Evolutionary conservation across 1,140 invertebrate genomes (phyloP).

Genomic region (Ectropis grisescens): DNA sequence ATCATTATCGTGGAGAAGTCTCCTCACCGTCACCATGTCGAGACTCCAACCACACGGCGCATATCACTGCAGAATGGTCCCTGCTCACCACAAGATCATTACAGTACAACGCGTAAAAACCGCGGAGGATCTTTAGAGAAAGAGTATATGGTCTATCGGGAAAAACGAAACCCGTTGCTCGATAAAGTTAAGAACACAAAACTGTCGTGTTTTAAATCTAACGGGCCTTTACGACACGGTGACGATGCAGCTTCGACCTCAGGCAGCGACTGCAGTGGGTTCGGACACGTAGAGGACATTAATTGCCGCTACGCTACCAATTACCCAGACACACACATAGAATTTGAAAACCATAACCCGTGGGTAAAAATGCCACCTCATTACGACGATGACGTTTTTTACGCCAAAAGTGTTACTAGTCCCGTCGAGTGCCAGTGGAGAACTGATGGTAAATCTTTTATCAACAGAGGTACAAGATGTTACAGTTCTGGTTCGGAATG

Average conservation of each 20-base stretch:
- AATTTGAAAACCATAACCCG: slow-evolving; percentile 64
- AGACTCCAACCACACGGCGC: slow-evolving; percentile 49
- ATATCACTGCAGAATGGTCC: slow-evolving; percentile 60
- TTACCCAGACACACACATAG: slow-evolving; percentile 47
- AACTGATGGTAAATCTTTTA: slow-evolving; percentile 49
- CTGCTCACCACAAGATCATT: slow-evolving; percentile 46
- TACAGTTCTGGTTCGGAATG: slow-evolving; percentile 67
- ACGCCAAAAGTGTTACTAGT: slow-evolving; percentile 37
- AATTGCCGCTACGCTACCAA: slow-evolving; percentile 48
- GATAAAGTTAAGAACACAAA: slow-evolving; percentile 80
- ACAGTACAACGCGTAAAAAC: slow-evolving; percentile 47
- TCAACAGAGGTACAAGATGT: slow-evolving; percentile 54
- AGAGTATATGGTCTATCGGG: slow-evolving; percentile 67
- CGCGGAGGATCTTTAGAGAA: slow-evolving; percentile 67
- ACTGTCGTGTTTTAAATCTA: slow-evolving; percentile 76
- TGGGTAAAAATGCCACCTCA: slow-evolving; percentile 62
- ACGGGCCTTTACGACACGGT: slow-evolving; percentile 51
- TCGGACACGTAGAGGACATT: slow-evolving; percentile 63
- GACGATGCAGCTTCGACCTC: slow-evolving; percentile 65
- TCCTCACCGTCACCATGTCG: slow-evolving; percentile 45
- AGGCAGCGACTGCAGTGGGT: slow-evolving; percentile 69
- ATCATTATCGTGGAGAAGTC: slow-evolving; percentile 71
- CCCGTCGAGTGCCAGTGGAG: slow-evolving; percentile 48
- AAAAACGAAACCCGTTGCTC: slow-evolving; percentile 78
- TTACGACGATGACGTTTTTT: slow-evolving; percentile 64